Evolutionary conservation across 2,888 invertebrate species (phyloP), one percentile per base, ranked within the genome.

Genomic region (Phragmatobia fuliginosa): DNA sequence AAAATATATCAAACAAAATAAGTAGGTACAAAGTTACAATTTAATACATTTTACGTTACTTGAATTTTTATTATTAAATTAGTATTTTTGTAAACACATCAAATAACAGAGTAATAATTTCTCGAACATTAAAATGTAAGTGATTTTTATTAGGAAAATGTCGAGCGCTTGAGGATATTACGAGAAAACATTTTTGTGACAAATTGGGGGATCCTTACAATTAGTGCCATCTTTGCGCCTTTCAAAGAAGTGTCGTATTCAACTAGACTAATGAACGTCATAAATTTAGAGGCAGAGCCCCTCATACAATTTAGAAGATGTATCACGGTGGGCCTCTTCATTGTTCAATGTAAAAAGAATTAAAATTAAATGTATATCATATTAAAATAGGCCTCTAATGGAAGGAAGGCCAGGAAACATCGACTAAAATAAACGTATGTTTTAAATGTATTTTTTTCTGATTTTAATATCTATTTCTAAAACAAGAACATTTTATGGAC

Each of bases 191-290:
- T 90, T 91, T 90, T 88, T 86, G 79, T 89, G 88, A 90, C 89
- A 91, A 92, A 91, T 92, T 91, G 88, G 87, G 85, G 87, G 88
- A 89, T 88, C 87, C 86, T 87, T 85, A 91, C 91, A 92, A 92
- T 92, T 91, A 92, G 91, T 88, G 88, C 85, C 90, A 88, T 88
- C 88, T 89, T 86, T 83, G 86, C 88, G 85, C 87, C 90, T 88
- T 88, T 89, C 90, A 90, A 90, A 88, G 88, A 90, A 91, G 91
- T 90, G 88, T 91, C 91, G 88, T 90, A 90, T 92, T 91, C 89
- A 90, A 89, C 89, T 89, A 91, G 87, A 92, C 89, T 91, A 92
- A 92, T 92, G 91, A 90, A 88, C 88, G 88, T 87, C 89, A 91
- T 92, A 91, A 92, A 92, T 92, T 90, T 84, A 74, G 82, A 85